These are phyloP conservation scores for Micromys minutus DNA, from an alignment of 2,113 vertebrate species.

Conservation along the genomic window DNA sequence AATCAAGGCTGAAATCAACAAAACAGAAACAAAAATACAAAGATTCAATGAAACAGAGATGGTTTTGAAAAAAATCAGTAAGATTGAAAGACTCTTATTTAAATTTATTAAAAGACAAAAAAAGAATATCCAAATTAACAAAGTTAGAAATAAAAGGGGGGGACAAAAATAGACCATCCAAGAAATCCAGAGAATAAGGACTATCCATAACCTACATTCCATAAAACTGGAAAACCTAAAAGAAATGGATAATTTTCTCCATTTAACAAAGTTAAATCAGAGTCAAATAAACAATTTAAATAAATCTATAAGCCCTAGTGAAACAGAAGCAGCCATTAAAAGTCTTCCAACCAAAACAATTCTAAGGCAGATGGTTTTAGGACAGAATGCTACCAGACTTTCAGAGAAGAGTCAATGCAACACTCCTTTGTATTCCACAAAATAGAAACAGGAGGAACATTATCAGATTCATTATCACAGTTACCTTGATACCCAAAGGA, in stretches of 20 bases:
- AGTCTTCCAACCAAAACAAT: neutral
- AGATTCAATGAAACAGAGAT: neutral
- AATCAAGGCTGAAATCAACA: neutral
- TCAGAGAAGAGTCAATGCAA: neutral
- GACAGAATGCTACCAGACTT: neutral
- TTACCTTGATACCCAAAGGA: neutral
- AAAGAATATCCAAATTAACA: neutral
- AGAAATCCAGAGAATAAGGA: neutral
- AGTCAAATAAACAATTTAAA: neutral
- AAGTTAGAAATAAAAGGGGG: neutral
- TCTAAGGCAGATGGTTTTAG: neutral
- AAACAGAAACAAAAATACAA: neutral
- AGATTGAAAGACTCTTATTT: neutral
- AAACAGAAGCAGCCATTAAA: neutral
- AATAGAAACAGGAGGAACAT: neutral
- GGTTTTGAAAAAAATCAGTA: neutral
- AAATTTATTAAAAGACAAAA: neutral
- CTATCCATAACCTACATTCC: neutral
- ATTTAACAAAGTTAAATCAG: neutral
- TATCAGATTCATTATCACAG: neutral
- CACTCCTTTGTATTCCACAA: neutral
- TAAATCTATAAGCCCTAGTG: neutral
- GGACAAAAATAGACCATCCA: neutral
- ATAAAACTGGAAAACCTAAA: neutral
- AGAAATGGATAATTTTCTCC: neutral